Evolutionary conservation across 2,888 invertebrate genomes (phyloP).

Genomic region (Tuta absoluta): DNA sequence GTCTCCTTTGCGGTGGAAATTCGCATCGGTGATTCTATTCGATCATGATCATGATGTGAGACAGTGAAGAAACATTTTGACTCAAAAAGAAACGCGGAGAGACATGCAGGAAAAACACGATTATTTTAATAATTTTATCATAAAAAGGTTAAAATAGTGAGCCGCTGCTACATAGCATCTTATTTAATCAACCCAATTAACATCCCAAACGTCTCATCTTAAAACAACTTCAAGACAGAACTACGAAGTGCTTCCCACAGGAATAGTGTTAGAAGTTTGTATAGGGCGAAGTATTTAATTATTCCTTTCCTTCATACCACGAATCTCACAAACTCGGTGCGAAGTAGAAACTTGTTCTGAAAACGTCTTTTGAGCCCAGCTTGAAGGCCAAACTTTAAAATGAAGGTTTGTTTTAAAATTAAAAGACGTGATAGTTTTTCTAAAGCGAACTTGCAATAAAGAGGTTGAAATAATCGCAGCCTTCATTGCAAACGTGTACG

Average conservation of each 20-base stretch:
- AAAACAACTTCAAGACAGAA: too few species aligned
- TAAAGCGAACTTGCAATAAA: slow-evolving; percentile 8
- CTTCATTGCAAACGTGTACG: too few species aligned
- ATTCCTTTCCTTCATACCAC: slow-evolving; percentile 18
- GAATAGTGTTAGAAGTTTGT: background rate
- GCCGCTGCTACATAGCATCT: too few species aligned
- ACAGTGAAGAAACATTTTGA: too few species aligned
- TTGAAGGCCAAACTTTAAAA: slow-evolving; percentile 24
- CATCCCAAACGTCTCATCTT: too few species aligned
- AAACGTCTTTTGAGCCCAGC: slow-evolving; percentile 26
- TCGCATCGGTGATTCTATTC: slow-evolving; percentile 8
- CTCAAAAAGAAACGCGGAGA: too few species aligned
- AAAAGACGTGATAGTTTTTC: slow-evolving; percentile 26
- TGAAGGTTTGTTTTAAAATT: slow-evolving; percentile 30
- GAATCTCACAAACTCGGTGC: slow-evolving; percentile 9
- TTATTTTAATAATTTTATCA: too few species aligned
- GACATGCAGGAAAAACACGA: too few species aligned
- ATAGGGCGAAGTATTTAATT: slow-evolving; percentile 18
- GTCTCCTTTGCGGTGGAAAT: slow-evolving; percentile 13
- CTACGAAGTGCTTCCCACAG: background rate
- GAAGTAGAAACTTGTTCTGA: slow-evolving; percentile 18
- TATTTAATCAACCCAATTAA: too few species aligned
- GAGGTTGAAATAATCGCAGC: slow-evolving; percentile 12
- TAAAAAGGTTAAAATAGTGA: too few species aligned
- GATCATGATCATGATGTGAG: too few species aligned